Base-by-base conservation (phyloP, 1,140 invertebrate genomes). In the Proctacanthus coquilletti region DNA sequence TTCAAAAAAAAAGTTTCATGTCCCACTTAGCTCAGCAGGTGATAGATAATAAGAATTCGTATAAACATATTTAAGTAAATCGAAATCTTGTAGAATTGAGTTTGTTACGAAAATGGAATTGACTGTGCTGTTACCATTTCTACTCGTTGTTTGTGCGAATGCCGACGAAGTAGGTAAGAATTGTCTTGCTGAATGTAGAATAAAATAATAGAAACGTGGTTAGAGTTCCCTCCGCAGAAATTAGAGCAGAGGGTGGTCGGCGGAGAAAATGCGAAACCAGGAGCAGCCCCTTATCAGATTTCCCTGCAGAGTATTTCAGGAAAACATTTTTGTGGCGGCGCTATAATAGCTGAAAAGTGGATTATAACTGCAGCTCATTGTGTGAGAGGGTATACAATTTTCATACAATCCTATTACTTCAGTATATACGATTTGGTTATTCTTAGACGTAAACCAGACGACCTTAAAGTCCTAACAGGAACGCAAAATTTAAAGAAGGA, bases 331-430 rank as follows among this genome's bases (percentile, higher is more conserved):
- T 58, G 55, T 35, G 52, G 55, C 13, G 53, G 53, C 33, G 50
- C 52, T 3, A 49, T 58, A 11, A 30, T 58, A 5, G 46, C 47
- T 21, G 21, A 43, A 29, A 20, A 38, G 21, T 54, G 45, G 40
- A 44, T 58, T 31, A 18, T 54, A 8, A 54, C 53, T 10, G 55
- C 55, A 19, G 51, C 44, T 21, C 55, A 58, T 40, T 58, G 55
- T 34, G 36, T 49, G 18, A 27, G 23, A 9, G 23, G 23, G 23
- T 27, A 27, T 27, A 27, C 8, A 9, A 27, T 27, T 9, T 27
- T 27, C 23, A 27, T 13, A 27, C 13, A 8, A 27, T 9, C 8
- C 23, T 27, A 27, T 27, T 8, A 9, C 8, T 27, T 13, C 13
- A 27, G 13, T 27, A 9, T 9, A 27, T 9, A 27, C 8, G 23